Evolutionary conservation across 2,888 invertebrate genomes (phyloP).

Genomic region (Drosophila monieri): DNA sequence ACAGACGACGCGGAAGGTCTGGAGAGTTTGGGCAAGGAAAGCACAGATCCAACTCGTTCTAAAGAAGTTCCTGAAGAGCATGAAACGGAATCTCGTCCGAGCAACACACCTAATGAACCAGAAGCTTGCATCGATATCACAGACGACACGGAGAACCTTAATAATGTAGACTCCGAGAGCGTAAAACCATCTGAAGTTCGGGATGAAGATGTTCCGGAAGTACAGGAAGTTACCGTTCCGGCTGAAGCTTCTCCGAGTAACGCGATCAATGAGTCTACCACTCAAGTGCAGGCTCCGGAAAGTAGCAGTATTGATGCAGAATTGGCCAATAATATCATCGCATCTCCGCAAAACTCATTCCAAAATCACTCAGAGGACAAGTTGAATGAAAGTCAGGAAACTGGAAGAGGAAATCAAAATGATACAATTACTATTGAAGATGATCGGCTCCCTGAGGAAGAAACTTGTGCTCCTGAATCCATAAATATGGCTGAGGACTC

Average conservation of each 20-base stretch:
- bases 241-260: not conserved
- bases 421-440: not conserved
- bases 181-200: not conserved
- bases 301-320: not conserved
- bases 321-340: not conserved
- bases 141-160: not conserved
- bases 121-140: too few species aligned
- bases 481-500: not conserved
- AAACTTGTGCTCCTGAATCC: not conserved
- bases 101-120: too few species aligned
- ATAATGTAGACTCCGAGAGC: not conserved
- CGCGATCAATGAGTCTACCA: not conserved
- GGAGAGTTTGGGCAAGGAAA: too few species aligned
- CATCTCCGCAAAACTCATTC: not conserved
- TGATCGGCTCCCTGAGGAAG: not conserved
- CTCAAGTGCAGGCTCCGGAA: not conserved
- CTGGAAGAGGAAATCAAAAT: not conserved
- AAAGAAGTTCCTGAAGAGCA: not conserved
- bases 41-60: too few species aligned
- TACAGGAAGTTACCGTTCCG: not conserved
- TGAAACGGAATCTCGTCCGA: not conserved
- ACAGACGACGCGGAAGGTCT: not conserved
- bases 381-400: not conserved
- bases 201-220: not conserved
- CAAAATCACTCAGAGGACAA: not conserved